Percentiles rank a stretch among this genome's conserved stretches.
Conservation (phyloP, 1,140 invertebrate species). For the Choristoneura fumiferana region DNA sequence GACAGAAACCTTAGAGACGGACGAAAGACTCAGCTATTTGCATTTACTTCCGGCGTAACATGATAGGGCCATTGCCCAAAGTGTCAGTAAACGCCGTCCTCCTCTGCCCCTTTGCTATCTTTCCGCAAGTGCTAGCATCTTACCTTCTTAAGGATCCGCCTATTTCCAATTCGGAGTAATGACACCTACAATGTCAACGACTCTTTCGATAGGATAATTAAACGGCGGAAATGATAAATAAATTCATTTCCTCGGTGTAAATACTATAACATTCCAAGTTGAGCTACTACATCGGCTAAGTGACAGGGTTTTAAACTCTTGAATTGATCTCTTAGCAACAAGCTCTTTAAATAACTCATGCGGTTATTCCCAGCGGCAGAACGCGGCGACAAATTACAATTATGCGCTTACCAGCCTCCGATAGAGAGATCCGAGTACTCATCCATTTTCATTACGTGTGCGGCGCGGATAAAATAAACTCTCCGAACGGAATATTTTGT, state of each 20-base stretch:
- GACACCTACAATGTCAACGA: background rate
- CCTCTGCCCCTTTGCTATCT: background rate
- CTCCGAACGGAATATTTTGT: constrained; percentile 7
- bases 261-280: background rate
- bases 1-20: too few relatives aligned
- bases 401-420: background rate
- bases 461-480: constrained; percentile 7
- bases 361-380: background rate
- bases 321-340: too few relatives aligned
- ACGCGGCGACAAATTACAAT: constrained; percentile 10
- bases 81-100: background rate
- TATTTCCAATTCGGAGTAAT: background rate
- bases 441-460: constrained; percentile 32
- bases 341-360: too few relatives aligned
- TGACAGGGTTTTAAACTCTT: too few relatives aligned
- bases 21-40: background rate
- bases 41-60: background rate
- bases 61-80: background rate
- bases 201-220: background rate
- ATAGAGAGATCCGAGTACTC: constrained; percentile 7
- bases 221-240: background rate
- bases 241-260: background rate
- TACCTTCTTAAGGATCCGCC: background rate
- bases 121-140: background rate
- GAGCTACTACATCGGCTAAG: too few relatives aligned